Evolutionary conservation across 1,140 invertebrate genomes (phyloP), one percentile per base, ranked within the genome.

Genomic region (Eulimnadia texana): DNA sequence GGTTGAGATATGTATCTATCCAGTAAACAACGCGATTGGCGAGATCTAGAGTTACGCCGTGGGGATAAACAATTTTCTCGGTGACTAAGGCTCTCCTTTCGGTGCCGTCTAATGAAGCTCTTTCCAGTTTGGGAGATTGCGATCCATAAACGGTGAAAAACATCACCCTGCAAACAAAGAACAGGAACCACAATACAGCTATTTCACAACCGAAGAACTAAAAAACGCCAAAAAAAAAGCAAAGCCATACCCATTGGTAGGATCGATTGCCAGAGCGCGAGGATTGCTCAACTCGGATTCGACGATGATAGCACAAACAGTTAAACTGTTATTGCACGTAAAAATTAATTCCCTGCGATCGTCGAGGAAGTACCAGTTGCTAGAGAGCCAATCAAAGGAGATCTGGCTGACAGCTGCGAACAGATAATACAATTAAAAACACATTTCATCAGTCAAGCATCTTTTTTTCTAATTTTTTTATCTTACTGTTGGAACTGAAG

Each of bases 301-400:
- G 61, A 92, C 76, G 23, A 92, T 73, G 62, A 86, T 78, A 61
- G 81, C 78, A 72, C 85, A 84, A 72, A 77, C 76, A 59, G 72
- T 72, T 70, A 86, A 76, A 28, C 74, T 73, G 65, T 74, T 75
- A 61, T 77, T 80, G 74, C 82, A 94, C 65, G 83, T 75, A 73
- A 82, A 87, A 67, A 88, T 78, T 73, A 82, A 74, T 73, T 86
- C 79, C 69, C 82, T 73, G 66, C 78, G 73, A 73, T 82, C 80
- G 72, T 93, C 90, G 59, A 88, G 72, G 66, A 93, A 81, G 74
- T 94, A 95, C 80, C 90, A 85, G 71, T 88, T 90, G 63, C 81
- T 78, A 33, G 84, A 80, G 20, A 93, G 74, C 90, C 90, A 94
- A 72, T 94, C 90, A 62, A 88, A 75, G 2, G 85, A 82, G 53